Conservation (phyloP, 1,140 invertebrate species). For the Cotesia chilonis region DNA sequence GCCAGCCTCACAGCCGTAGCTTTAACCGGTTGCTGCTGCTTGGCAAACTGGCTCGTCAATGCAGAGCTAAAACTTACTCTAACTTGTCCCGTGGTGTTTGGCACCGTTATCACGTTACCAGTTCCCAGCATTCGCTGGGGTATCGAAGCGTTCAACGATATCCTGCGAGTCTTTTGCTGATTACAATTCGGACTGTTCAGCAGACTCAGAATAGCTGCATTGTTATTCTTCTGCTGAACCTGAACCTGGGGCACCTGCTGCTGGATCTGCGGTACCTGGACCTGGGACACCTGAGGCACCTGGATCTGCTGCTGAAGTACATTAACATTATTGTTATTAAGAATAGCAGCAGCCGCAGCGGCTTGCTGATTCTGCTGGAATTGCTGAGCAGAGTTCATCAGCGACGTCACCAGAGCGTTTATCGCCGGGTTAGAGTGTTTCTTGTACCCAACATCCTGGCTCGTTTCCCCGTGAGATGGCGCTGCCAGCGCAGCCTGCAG, state of each 20-base stretch:
- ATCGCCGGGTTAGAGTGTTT: slow-evolving; percentile 77
- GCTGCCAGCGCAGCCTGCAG: slow-evolving; percentile 71
- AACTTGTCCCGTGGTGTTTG: slow-evolving; percentile 62
- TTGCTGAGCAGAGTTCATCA: slow-evolving; percentile 82
- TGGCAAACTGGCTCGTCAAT: slow-evolving; percentile 56
- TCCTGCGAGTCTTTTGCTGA: slow-evolving; percentile 59
- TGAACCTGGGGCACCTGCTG: slow-evolving; percentile 58
- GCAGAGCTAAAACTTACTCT: slow-evolving; percentile 60
- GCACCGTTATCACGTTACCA: slow-evolving; percentile 62
- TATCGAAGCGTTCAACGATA: slow-evolving; percentile 59
- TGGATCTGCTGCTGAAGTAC: slow-evolving; percentile 38
- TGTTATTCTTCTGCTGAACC: slow-evolving; percentile 63
- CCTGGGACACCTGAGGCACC: slow-evolving; percentile 56
- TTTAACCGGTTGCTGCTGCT: slow-evolving; percentile 62
- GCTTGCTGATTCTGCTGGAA: slow-evolving; percentile 72
- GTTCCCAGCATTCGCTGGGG: slow-evolving; percentile 60
- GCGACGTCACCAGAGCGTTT: slow-evolving; percentile 77
- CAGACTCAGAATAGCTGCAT: slow-evolving; percentile 77
- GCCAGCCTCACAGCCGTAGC: slow-evolving; percentile 61
- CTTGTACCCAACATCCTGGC: slow-evolving; percentile 68
- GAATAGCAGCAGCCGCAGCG: slow-evolving; percentile 59
- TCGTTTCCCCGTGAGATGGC: slow-evolving; percentile 57
- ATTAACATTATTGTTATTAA: slow-evolving; percentile 57
- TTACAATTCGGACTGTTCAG: slow-evolving; percentile 73
- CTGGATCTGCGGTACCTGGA: slow-evolving; percentile 35